Evolutionary conservation across 2,888 invertebrate genomes (phyloP), one percentile per base, ranked within the genome.

Genomic region (Oconnorella tubifera): DNA sequence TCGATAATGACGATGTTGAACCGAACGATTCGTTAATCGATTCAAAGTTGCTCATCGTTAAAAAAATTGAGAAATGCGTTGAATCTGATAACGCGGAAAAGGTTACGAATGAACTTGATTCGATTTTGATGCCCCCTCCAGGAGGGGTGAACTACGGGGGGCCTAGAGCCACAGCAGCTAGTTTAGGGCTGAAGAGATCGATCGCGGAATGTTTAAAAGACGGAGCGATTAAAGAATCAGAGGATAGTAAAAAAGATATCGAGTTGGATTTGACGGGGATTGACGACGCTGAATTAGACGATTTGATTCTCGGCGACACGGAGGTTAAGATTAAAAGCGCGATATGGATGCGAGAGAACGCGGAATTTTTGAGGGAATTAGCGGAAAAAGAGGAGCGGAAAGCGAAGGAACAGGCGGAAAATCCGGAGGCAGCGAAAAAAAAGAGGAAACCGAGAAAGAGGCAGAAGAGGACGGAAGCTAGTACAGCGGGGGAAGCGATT

Each of bases 291-390:
- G 97, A 98, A 84, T 85, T 98, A 56, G 90, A 91, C 77, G 70
- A 80, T 80, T 90, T 95, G 75, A 90, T 97, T 67, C 86, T 92
- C 84, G 87, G 86, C 1, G 89, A 89, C 51, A 87, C 88, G 59
- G 98, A 98, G 82, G 88, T 89, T 0, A 83, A 86, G 59, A 86
- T 88, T 64, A 99, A 98, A 82, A 88, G 90, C 19, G 85, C 85
- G 63, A 83, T 94, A 75, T 99, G 98, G 98, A 89, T 90, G 76
- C 87, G 87, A 76, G 84, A 91, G 1, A 96, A 98, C 81, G 91
- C 90, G 0, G 89, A 88, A 14, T 97, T 91, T 81, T 84, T 99
- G 64, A 87, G 88, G 75, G 89, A 90, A 74, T 19, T 40, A 19
- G 2, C 32, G 62, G 67, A 69, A 49, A 69, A 69, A 55, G 66